Evolutionary conservation across 1,140 invertebrate species (phyloP).

Genomic region (Hyposmocoma kahamanoa): DNA sequence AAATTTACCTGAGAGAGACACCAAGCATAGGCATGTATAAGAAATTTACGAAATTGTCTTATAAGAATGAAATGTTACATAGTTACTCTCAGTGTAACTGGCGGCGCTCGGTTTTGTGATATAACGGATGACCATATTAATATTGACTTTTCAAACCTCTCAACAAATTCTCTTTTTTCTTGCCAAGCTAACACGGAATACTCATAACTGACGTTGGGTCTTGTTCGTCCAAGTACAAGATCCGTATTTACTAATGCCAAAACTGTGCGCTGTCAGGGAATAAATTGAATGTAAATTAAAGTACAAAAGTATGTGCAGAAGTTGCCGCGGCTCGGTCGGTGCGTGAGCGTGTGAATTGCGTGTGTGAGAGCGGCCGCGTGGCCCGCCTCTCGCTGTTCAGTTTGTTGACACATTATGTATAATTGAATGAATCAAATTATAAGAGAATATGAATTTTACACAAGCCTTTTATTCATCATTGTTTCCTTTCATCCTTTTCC

Average conservation of each 20-base stretch:
- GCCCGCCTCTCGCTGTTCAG: slow-evolving; percentile 64
- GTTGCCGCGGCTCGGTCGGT: slow-evolving; percentile 50
- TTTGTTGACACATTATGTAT: slow-evolving; percentile 73
- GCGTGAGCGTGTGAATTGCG: slow-evolving; percentile 30
- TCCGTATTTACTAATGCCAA: no score
- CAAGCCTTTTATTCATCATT: slow-evolving; percentile 9
- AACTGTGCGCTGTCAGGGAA: slow-evolving; percentile 15
- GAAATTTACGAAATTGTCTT: slow-evolving; percentile 42
- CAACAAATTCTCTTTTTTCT: no score
- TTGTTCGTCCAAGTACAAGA: no score
- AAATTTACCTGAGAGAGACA: slow-evolving; percentile 58
- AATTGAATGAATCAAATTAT: slow-evolving; percentile 73
- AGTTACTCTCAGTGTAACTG: slow-evolving; percentile 34
- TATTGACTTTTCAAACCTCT: no score
- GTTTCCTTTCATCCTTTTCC: no score
- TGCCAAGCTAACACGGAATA: no score
- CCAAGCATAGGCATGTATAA: slow-evolving; percentile 58
- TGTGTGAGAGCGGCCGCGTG: slow-evolving; percentile 9
- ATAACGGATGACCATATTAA: no score
- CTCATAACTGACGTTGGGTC: no score
- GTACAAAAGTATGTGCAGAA: slow-evolving; percentile 72
- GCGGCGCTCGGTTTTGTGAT: slow-evolving; percentile 16
- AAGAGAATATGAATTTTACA: slow-evolving; percentile 68
- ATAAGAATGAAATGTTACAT: slow-evolving; percentile 41
- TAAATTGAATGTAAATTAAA: slow-evolving; percentile 30